Conservation (phyloP, 2,888 invertebrate species). For the Exephanes ischioxanthus region DNA sequence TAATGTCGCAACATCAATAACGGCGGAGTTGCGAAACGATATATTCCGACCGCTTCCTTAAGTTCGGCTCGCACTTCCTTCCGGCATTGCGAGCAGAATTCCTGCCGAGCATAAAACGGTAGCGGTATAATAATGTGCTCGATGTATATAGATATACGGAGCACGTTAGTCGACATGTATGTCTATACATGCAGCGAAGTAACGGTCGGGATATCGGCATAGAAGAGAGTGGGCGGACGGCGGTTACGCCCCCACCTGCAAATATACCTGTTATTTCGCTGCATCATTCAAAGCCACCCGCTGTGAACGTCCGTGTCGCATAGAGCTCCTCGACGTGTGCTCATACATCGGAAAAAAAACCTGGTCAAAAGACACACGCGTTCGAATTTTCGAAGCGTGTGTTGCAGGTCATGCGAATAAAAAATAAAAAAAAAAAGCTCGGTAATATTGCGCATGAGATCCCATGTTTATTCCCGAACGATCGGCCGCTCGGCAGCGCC, state of each 20-base stretch:
- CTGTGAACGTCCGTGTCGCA: conserved; percentile 51
- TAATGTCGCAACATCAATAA: conserved; percentile 1
- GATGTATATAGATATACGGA: conserved; percentile 5
- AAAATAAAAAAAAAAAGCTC: not conserved
- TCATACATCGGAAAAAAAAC: conserved; percentile 28
- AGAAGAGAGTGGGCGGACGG: conserved; percentile 44
- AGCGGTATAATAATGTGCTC: conserved; percentile 24
- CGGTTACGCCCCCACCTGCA: conserved; percentile 21
- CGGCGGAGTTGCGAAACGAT: conserved; percentile 4
- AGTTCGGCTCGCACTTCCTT: conserved; percentile 45
- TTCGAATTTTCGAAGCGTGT: conserved; percentile 8
- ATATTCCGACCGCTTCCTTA: conserved; percentile 6
- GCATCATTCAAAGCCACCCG: conserved; percentile 60
- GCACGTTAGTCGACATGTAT: not conserved
- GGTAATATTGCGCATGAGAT: conserved; percentile 37
- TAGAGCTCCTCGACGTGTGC: conserved; percentile 11
- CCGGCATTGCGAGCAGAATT: conserved; percentile 43
- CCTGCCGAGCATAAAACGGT: conserved; percentile 19
- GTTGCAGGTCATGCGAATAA: conserved; percentile 24
- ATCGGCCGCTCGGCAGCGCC: not conserved
- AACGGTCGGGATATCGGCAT: conserved; percentile 44
- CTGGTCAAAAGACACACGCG: conserved; percentile 18
- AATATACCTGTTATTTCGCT: conserved; percentile 61
- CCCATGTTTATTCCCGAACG: conserved; percentile 24
- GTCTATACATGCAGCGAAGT: conserved; percentile 16